Base-by-base conservation (phyloP, 2,888 invertebrate species). In the Leuctra nigra region DNA sequence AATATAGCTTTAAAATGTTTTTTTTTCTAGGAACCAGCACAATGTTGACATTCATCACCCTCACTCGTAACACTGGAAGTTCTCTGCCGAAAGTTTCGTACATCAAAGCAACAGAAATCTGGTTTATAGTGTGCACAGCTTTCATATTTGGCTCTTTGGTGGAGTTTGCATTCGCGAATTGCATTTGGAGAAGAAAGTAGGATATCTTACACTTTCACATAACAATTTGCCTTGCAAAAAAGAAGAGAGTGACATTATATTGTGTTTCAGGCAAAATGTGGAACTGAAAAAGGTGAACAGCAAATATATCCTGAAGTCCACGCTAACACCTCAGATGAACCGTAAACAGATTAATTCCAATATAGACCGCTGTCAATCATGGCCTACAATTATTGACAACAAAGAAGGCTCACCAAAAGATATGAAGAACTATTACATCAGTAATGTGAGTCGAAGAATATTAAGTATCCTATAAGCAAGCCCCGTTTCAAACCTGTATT, bases 151-250 rank as follows among this genome's bases (percentile, higher is more conserved):
- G 87, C 16, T 89, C 90, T 11, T 79, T 91, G 68, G 84, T 90
- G 0, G 91, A 91, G 69, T 91, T 91, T 67, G 91, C 91, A 4
- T 91, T 91, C 66, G 91, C 91, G 41, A 91, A 91, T 68, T 89
- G 87, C 6, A 91, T 91, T 67, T 91, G 90, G 84, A 79, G 91
- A 57, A 78, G 91, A 69, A 88, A 84, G 84, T 87, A 75, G 71
- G 80, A 73, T 18, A 16, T 38, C 4, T 38, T 38, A 4, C n/a
- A 6, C 6, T 14, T n/a, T 38, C 16, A 38, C 38, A 38, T 9
- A 38, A 38, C 13, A 38, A 9, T 14, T n/a, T n/a, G n/a, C n/a
- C n/a, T n/a, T n/a, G n/a, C n/a, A n/a, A n/a, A n/a, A n/a, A n/a
- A n/a, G n/a, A n/a, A n/a, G n/a, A n/a, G n/a, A n/a, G n/a, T n/a